phyloP scores from a whole-genome alignment of 2,113 vertebrate species.

The Plecturocebus donacophilus region DNA sequence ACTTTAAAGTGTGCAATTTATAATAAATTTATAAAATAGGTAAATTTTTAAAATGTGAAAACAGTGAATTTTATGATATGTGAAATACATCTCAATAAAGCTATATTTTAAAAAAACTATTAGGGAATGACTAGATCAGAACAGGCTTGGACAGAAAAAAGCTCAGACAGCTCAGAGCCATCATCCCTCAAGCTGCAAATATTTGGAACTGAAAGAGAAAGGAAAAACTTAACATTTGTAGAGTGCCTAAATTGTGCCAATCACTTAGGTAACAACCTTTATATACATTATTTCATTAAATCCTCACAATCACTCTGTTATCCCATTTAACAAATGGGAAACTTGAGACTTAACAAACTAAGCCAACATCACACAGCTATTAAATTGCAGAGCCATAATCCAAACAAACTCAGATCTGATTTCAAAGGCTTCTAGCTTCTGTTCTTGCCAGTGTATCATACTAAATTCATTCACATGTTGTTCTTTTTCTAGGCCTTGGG shows the following conservation, averaged over 20 bases:
- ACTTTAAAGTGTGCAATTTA: neutral
- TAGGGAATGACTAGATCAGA: neutral
- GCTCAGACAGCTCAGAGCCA: neutral
- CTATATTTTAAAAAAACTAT: neutral
- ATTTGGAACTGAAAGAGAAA: neutral
- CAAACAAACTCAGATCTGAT: conserved; percentile 21
- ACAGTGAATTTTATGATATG: neutral
- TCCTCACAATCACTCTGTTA: neutral
- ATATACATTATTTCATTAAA: neutral
- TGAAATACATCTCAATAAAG: neutral
- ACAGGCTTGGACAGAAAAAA: neutral
- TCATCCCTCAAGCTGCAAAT: neutral
- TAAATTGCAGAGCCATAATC: neutral
- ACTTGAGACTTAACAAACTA: conserved; percentile 3
- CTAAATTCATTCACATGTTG: neutral
- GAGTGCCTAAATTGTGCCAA: neutral
- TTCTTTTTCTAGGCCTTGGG: neutral
- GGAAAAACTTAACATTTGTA: neutral
- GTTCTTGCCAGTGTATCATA: neutral
- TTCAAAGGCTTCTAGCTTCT: neutral
- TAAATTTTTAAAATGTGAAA: neutral
- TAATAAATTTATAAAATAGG: neutral
- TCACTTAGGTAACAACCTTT: neutral
- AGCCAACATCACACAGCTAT: neutral
- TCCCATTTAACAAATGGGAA: neutral